Evolutionary conservation across 2,888 invertebrate genomes (phyloP).

Genomic region (Drosophila tripunctata): DNA sequence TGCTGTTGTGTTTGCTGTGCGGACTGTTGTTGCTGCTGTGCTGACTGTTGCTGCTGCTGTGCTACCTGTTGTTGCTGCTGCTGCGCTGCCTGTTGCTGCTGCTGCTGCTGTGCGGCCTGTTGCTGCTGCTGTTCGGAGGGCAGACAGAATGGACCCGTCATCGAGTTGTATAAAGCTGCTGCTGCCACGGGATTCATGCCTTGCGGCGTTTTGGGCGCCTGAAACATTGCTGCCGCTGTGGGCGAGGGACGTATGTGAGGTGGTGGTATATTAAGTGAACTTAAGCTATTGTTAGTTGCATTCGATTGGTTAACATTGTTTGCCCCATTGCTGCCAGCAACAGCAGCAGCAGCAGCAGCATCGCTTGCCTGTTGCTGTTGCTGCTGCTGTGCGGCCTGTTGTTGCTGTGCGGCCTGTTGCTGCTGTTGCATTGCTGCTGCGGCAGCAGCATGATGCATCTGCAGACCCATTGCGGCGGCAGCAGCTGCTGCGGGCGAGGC

Average conservation of each 20-base stretch:
- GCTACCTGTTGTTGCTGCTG: constrained; percentile 87
- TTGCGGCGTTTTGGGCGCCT: constrained; percentile 92
- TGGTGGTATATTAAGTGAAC: constrained; percentile 86
- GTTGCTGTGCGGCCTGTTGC: constrained; percentile 46
- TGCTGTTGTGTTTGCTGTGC: constrained; percentile 87
- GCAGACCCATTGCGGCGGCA: constrained; percentile 85
- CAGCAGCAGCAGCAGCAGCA: constrained; percentile 51
- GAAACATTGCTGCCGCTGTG: constrained; percentile 90
- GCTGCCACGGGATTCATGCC: constrained; percentile 85
- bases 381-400: constrained; percentile 49
- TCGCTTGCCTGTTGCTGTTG: constrained; percentile 48
- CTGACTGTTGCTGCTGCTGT: constrained; percentile 87
- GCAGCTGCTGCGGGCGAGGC: constrained; percentile 84
- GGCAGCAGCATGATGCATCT: constrained; percentile 85
- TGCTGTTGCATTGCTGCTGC: constrained; percentile 81
- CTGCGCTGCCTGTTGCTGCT: constrained; percentile 87
- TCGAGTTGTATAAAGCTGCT: constrained; percentile 88
- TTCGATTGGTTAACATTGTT: constrained; percentile 56
- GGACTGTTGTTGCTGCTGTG: constrained; percentile 86
- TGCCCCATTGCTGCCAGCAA: constrained; percentile 51
- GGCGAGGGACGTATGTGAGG: constrained; percentile 89
- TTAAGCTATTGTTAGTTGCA: constrained; percentile 85
- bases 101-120: constrained; percentile 88
- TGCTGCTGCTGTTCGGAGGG: constrained; percentile 88
- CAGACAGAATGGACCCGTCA: constrained; percentile 88